Evolutionary conservation across 2,113 vertebrate species (phyloP).

Genomic region (Apodemus speciosus): DNA sequence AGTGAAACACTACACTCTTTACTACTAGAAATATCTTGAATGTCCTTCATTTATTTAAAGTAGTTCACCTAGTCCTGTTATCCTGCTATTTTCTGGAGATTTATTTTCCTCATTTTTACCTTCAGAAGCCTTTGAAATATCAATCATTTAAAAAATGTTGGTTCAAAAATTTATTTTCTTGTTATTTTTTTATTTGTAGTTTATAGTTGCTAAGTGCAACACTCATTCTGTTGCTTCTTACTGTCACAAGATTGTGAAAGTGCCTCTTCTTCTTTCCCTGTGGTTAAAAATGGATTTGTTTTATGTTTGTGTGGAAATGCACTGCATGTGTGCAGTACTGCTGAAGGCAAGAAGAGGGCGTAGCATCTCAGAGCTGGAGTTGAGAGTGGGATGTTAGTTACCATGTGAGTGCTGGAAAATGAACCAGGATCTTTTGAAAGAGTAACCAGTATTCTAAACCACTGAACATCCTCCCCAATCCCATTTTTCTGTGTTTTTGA

Average conservation of each 20-base stretch:
- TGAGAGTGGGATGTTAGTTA: neutral
- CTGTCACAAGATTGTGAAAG: neutral
- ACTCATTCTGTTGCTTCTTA: neutral
- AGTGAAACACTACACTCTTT: constrained; percentile 56
- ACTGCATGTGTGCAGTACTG: neutral
- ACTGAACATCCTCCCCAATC: neutral
- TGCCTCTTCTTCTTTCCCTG: neutral
- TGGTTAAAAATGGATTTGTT: neutral
- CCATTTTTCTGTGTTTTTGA: constrained; percentile 35
- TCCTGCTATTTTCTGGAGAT: constrained; percentile 18
- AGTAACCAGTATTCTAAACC: neutral
- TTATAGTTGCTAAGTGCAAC: constrained; percentile 47
- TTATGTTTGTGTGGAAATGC: neutral
- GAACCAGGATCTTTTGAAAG: neutral
- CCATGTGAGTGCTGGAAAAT: neutral
- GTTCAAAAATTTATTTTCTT: constrained; percentile 46
- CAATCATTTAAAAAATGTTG: constrained; percentile 56
- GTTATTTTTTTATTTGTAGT: constrained; percentile 56
- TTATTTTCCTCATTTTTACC: constrained; percentile 61
- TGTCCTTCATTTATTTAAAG: constrained; percentile 62
- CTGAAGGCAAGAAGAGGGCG: neutral
- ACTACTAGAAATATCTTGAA: constrained; percentile 44
- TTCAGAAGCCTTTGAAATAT: constrained; percentile 61
- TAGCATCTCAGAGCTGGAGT: neutral
- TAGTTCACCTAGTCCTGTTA: constrained; percentile 26